These are phyloP conservation scores for Calonectris borealis DNA, from an alignment of 2,113 vertebrate species.

Conservation along the genomic window DNA sequence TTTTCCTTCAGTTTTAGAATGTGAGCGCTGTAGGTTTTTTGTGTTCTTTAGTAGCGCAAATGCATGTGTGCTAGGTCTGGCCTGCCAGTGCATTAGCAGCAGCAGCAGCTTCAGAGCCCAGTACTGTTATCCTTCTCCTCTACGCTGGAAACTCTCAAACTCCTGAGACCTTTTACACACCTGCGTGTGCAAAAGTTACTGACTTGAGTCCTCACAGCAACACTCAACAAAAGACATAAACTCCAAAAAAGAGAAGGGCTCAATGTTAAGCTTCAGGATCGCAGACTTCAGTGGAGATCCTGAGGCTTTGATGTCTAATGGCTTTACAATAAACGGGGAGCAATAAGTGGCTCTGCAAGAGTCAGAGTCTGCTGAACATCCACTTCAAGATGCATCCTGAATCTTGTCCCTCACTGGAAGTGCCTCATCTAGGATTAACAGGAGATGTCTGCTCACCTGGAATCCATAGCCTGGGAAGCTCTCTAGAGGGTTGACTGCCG, in stretches of 20 bases:
- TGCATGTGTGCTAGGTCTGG: not conserved
- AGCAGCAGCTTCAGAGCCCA: not conserved
- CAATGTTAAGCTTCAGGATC: not conserved
- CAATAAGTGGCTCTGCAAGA: not conserved
- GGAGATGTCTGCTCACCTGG: not conserved
- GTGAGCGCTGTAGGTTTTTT: not conserved
- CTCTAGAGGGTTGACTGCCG: not conserved
- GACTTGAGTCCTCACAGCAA: not conserved
- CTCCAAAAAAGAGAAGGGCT: not conserved
- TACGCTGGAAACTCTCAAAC: accelerated
- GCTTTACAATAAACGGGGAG: not conserved
- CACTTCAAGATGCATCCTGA: not conserved
- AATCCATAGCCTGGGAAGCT: not conserved
- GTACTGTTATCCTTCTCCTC: not conserved
- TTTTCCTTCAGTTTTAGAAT: not conserved
- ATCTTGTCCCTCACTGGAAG: not conserved
- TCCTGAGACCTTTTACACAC: not conserved
- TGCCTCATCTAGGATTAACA: not conserved
- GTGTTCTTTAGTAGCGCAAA: not conserved
- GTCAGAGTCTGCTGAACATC: not conserved
- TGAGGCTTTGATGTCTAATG: not conserved
- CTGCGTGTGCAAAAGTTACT: not conserved
- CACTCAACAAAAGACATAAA: not conserved
- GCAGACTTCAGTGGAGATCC: not conserved
- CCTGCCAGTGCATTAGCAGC: not conserved